phyloP scores from a whole-genome alignment of 2,113 vertebrate genomes.

The Mesembrinibis cayennensis region DNA sequence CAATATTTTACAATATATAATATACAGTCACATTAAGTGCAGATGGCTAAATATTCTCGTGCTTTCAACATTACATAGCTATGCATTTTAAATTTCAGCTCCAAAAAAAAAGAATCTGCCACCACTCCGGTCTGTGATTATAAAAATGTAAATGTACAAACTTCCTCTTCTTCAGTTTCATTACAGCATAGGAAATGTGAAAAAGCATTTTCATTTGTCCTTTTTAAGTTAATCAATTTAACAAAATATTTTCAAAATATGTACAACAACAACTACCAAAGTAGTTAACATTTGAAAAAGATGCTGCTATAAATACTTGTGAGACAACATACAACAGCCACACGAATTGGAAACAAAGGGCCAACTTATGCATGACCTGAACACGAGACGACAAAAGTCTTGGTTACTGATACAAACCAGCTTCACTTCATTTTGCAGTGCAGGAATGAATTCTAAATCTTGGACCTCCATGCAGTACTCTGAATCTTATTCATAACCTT shows the following conservation, averaged over 20 bases:
- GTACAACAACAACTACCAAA: slow-evolving; percentile 17
- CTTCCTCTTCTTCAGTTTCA: slow-evolving; percentile 8
- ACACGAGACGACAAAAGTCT: background rate
- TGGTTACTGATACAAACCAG: background rate
- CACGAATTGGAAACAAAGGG: background rate
- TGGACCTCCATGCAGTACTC: background rate
- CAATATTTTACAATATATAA: slow-evolving; percentile 54
- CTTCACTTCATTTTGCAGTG: background rate
- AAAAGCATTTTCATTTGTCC: slow-evolving; percentile 26
- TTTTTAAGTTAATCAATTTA: slow-evolving; percentile 49
- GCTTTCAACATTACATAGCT: background rate
- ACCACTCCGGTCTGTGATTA: background rate
- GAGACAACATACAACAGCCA: background rate
- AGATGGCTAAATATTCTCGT: slow-evolving; percentile 7
- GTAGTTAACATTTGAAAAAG: slow-evolving; percentile 1
- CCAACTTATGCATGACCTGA: background rate
- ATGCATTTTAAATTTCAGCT: slow-evolving; percentile 12
- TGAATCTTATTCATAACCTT: background rate
- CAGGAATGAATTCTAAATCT: background rate
- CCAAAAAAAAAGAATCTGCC: background rate
- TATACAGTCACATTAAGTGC: slow-evolving; percentile 18
- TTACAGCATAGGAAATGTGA: slow-evolving; percentile 8
- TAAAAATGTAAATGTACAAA: slow-evolving; percentile 50
- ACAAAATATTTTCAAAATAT: slow-evolving; percentile 39
- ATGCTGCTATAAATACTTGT: slow-evolving; percentile 1